phyloP scores from a whole-genome alignment of 2,888 invertebrate genomes.

The Bruchidius siliquastri region DNA sequence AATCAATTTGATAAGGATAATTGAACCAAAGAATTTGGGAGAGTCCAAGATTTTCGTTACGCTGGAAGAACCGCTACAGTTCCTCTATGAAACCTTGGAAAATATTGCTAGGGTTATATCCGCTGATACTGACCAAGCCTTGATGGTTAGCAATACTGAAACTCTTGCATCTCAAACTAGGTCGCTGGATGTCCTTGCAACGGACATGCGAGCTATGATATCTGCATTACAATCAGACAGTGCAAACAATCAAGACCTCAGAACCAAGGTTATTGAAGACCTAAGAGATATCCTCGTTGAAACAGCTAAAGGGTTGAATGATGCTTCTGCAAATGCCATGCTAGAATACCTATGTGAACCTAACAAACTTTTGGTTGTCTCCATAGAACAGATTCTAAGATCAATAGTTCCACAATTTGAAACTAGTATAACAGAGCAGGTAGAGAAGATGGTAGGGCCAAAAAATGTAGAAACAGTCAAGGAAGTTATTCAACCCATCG shows the following conservation, averaged over 20 bases:
- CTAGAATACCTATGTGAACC: constrained; percentile 18
- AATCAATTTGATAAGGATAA: not conserved
- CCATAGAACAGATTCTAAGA: not conserved
- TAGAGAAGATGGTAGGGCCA: not conserved
- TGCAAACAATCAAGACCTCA: not conserved
- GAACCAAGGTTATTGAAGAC: not conserved
- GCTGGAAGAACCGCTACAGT: constrained; percentile 25
- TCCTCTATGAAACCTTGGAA: constrained; percentile 14
- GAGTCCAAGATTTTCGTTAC: constrained; percentile 7
- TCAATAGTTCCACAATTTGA: not conserved
- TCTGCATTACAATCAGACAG: not conserved
- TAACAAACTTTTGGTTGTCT: constrained; percentile 13
- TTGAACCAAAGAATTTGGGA: not conserved
- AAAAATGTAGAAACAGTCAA: not conserved
- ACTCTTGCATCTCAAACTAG: not conserved
- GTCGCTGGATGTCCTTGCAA: not conserved
- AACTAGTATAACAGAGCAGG: not conserved
- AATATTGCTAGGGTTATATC: not conserved
- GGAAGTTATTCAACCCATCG: constrained; percentile 14
- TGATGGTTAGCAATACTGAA: not conserved
- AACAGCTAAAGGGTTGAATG: constrained; percentile 6
- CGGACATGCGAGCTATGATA: not conserved
- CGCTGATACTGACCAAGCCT: not conserved
- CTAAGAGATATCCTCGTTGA: constrained; percentile 6
- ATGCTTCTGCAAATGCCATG: constrained; percentile 2